Evolutionary conservation across 2,888 invertebrate genomes (phyloP).

Genomic region (Cosmopolites sordidus): DNA sequence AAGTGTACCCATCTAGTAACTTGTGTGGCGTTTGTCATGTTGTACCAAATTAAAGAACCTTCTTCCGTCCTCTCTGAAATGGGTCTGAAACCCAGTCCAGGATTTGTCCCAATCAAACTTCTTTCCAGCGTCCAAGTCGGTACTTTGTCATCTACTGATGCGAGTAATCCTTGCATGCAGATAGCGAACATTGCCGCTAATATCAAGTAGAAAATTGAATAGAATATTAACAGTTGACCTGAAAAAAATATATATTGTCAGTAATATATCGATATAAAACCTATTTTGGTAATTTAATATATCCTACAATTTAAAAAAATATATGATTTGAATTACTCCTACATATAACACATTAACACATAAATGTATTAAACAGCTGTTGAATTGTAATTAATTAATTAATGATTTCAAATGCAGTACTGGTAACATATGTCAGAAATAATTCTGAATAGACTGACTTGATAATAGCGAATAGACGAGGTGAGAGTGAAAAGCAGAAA

Average conservation of each 20-base stretch:
- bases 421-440: too few species aligned
- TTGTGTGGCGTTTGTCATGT: slow-evolving; percentile 52
- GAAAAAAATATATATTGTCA: slow-evolving; percentile 43
- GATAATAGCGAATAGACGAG: too few species aligned
- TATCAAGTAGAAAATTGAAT: slow-evolving; percentile 79
- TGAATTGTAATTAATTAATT: too few species aligned
- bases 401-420: too few species aligned
- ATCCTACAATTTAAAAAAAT: too few species aligned
- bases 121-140: slow-evolving; percentile 73
- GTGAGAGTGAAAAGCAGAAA: too few species aligned
- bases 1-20: slow-evolving; percentile 54
- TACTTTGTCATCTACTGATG: slow-evolving; percentile 61
- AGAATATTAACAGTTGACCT: slow-evolving; percentile 82
- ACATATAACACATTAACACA: too few species aligned
- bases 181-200: slow-evolving; percentile 80
- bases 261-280: too few species aligned
- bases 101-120: slow-evolving; percentile 70
- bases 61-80: slow-evolving; percentile 52
- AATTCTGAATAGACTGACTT: too few species aligned
- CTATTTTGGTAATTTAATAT: too few species aligned
- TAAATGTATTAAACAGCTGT: too few species aligned
- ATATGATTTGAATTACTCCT: too few species aligned
- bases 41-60: slow-evolving; percentile 60
- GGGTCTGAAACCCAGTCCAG: slow-evolving; percentile 65
- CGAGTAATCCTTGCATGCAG: slow-evolving; percentile 78